Base-by-base conservation (phyloP, 2,888 invertebrate genomes). In the Melinopterus prodromus region DNA sequence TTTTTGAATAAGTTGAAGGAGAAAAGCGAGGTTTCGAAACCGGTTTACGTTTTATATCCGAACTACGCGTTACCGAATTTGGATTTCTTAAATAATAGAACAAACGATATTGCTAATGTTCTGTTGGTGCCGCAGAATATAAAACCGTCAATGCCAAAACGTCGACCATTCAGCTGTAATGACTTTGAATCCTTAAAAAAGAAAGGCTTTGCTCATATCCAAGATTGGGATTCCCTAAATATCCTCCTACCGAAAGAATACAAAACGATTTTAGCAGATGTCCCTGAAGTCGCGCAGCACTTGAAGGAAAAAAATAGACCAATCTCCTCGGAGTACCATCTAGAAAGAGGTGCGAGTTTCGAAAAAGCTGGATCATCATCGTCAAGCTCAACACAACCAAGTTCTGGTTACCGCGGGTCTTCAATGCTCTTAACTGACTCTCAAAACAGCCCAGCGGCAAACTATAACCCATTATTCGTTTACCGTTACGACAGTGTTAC, bases 161-260 rank as follows among this genome's bases (percentile, higher is more conserved):
- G 92, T 85, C 90, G 94, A 82, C 96, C 96, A 0, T 94, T 95
- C 86, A 96, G 95, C 72, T 95, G 93, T 86, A 95, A 94, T 85
- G 97, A 97, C 86, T 92, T 96, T 77, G 97, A 97, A 89, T 92
- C 94, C 81, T 89, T 97, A 70, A 94, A 94, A 87, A 94, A 94
- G 86, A 94, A 95, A 88, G 96, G 96, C 78, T 93, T 96, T 82
- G 92, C 93, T 71, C 97, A 98, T 87, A 94, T 98, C 7, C 93
- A 94, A 87, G 98, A 98, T 89, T 98, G 98, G 98, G 96, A 97
- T 86, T 98, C 97, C 0, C 90, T 98, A 77, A 96, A 96, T 85
- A 95, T 98, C 84, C 91, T 98, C 76, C 90, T 98, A 82, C 98
- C 98, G 4, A 91, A 92, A 83, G 97, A 98, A 88, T 97, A 95